A percentile compares a stretch with the other conserved stretches of the same genome.
Conservation (phyloP, 2,888 invertebrate species). For the Pristionchus arcanus region DNA sequence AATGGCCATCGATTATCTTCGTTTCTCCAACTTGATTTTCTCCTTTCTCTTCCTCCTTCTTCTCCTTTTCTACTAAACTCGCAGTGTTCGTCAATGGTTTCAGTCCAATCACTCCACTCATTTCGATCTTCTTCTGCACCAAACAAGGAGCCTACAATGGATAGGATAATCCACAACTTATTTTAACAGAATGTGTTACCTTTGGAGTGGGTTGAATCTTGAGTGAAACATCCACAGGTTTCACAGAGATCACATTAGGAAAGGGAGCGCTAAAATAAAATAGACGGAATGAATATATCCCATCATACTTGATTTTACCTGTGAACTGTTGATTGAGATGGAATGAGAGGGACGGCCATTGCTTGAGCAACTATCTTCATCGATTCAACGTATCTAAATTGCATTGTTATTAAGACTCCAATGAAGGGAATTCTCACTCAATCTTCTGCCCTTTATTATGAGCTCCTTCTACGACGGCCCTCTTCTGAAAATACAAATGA, state of each 20-base stretch:
- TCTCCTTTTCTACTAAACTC: neutral
- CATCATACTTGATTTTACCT: neutral
- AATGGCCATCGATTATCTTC: neutral
- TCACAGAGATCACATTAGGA: neutral
- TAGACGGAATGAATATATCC: neutral
- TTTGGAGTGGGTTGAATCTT: neutral
- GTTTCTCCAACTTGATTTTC: neutral
- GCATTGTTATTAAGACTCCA: neutral
- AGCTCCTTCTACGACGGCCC: neutral
- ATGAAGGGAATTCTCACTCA: neutral
- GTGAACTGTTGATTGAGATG: neutral
- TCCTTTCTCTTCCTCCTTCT: conserved; percentile 8
- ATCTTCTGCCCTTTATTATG: neutral
- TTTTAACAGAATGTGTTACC: neutral
- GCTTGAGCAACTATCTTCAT: neutral
- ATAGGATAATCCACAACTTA: neutral
- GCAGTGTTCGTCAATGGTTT: neutral
- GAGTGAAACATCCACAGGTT: neutral
- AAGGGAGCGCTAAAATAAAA: neutral
- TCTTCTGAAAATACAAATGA: neutral
- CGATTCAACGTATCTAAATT: neutral
- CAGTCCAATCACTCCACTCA: conserved; percentile 2
- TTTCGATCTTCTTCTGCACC: neutral
- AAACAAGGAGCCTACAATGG: neutral
- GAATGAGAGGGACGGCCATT: neutral